These are phyloP conservation scores for Halictus rubicundus DNA, from an alignment of 1,140 invertebrate species.

Conservation along the genomic window DNA sequence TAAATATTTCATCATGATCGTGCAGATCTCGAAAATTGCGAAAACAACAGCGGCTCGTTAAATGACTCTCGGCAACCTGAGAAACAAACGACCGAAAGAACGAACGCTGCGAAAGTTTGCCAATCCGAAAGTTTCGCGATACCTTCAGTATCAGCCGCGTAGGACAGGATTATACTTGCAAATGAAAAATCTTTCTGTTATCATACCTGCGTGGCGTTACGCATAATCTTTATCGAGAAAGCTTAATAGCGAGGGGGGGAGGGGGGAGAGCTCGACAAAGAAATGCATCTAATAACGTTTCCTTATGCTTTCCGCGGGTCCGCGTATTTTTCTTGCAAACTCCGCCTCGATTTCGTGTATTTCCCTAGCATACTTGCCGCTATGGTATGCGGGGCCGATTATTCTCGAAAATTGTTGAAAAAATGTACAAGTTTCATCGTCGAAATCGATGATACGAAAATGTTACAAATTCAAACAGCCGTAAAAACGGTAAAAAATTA, in stretches of 20 bases:
- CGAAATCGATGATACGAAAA: too few species aligned
- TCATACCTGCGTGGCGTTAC: not conserved
- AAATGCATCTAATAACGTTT: too few species aligned
- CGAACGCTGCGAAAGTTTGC: constrained; percentile 8
- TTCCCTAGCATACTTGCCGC: too few species aligned
- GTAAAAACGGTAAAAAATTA: too few species aligned
- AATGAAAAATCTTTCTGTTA: constrained; percentile 40
- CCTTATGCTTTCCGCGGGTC: too few species aligned
- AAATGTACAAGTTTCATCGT: too few species aligned
- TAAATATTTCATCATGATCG: not conserved
- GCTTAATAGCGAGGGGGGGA: not conserved
- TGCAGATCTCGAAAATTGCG: not conserved
- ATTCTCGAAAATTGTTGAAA: too few species aligned
- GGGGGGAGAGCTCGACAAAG: too few species aligned
- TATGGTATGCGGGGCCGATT: too few species aligned
- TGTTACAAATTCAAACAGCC: too few species aligned
- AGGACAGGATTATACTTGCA: constrained; percentile 37
- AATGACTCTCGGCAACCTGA: not conserved
- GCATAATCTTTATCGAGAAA: not conserved
- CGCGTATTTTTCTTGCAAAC: too few species aligned
- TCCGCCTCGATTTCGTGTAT: too few species aligned
- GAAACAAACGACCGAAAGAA: not conserved
- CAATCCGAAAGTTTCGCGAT: constrained; percentile 1
- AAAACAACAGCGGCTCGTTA: not conserved
- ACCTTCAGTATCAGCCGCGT: not conserved